phyloP scores from a whole-genome alignment of 2,888 invertebrate genomes.

The Anodontia alba region DNA sequence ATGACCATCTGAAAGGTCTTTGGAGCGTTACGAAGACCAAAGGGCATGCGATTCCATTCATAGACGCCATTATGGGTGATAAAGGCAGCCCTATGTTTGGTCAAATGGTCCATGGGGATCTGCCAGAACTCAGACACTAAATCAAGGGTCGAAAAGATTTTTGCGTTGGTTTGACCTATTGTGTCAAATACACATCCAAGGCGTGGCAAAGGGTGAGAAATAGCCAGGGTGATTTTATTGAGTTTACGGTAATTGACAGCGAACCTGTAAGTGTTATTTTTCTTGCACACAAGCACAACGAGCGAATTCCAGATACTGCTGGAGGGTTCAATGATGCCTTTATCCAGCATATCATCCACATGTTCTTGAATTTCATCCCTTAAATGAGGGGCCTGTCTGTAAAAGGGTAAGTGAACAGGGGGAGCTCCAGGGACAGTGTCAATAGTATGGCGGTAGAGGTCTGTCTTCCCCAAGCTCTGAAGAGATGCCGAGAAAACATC shows the following conservation, averaged over 20 bases:
- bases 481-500: too few relatives aligned
- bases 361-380: not conserved
- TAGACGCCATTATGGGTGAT: slow-evolving; percentile 56
- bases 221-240: slow-evolving; percentile 54
- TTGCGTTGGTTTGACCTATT: slow-evolving; percentile 41
- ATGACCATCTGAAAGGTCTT: slow-evolving; percentile 57
- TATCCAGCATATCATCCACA: slow-evolving; percentile 29
- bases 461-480: too few relatives aligned
- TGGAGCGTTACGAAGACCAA: slow-evolving; percentile 58
- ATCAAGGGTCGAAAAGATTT: slow-evolving; percentile 50
- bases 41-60: slow-evolving; percentile 49
- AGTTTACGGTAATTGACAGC: slow-evolving; percentile 59
- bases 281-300: slow-evolving; percentile 56
- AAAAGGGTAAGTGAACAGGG: slow-evolving; percentile 1
- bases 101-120: slow-evolving; percentile 48
- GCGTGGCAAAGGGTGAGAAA: slow-evolving; percentile 59
- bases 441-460: too few relatives aligned
- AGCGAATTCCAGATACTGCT: slow-evolving; percentile 46
- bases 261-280: slow-evolving; percentile 46
- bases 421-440: too few relatives aligned
- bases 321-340: slow-evolving; percentile 50
- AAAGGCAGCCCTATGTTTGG: slow-evolving; percentile 63
- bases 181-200: slow-evolving; percentile 54
- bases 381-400: not conserved
- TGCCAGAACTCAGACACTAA: slow-evolving; percentile 51